phyloP scores from a whole-genome alignment of 2,797 vertebrate genomes.

The Danio tinwini region DNA sequence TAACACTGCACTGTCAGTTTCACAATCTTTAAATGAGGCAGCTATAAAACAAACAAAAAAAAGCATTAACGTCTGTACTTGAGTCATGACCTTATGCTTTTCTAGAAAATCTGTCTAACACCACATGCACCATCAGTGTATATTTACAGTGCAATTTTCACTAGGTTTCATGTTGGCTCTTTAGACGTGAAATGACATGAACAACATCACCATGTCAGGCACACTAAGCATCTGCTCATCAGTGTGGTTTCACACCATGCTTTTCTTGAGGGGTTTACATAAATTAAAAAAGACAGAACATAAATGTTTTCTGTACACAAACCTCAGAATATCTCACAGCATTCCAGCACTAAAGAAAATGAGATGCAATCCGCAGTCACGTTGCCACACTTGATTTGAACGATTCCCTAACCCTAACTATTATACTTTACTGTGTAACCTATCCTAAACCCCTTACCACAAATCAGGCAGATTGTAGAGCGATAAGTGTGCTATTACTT shows the following conservation, averaged over 20 bases:
- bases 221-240: slow-evolving; percentile 28
- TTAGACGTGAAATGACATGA: slow-evolving; percentile 24
- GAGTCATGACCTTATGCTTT: not conserved
- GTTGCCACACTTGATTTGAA: not conserved
- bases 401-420: not conserved
- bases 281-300: slow-evolving; percentile 21
- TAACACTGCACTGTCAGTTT: not conserved
- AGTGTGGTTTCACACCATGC: slow-evolving; percentile 25
- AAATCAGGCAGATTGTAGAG: not conserved
- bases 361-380: not conserved
- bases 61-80: too few species aligned
- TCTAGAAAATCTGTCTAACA: not conserved
- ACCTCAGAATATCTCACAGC: slow-evolving; percentile 17
- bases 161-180: slow-evolving; percentile 25
- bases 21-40: not conserved
- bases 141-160: slow-evolving; percentile 24
- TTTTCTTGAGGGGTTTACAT: slow-evolving; percentile 7
- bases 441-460: not conserved
- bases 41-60: not conserved
- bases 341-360: slow-evolving; percentile 17
- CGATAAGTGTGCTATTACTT: not conserved
- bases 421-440: not conserved
- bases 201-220: slow-evolving; percentile 25
- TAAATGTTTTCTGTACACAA: slow-evolving; percentile 9
- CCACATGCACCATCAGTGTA: not conserved